These are phyloP conservation scores for Caenorhabditis wallacei DNA, from an alignment of 2,888 invertebrate species.

Conservation along the genomic window DNA sequence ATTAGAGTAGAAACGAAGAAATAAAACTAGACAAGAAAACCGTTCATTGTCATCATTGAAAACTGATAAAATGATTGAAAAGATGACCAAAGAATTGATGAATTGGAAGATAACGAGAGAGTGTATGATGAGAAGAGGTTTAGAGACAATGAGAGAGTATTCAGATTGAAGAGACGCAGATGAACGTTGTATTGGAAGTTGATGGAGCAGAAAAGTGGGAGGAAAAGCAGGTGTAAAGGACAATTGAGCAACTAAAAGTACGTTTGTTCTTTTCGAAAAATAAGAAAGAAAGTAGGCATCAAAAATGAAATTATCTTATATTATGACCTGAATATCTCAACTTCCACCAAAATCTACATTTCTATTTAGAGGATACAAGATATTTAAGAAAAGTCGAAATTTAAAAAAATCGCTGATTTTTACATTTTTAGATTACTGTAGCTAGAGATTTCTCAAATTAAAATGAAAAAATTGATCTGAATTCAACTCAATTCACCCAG, in stretches of 20 bases:
- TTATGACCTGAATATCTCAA: not conserved
- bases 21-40: too few relatives aligned
- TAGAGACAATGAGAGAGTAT: constrained; percentile 11
- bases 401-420: too few relatives aligned
- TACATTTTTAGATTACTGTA: too few relatives aligned
- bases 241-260: constrained; percentile 8
- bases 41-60: constrained; percentile 20
- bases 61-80: constrained; percentile 5
- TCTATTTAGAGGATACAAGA: too few relatives aligned
- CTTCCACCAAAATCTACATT: too few relatives aligned
- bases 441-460: too few relatives aligned
- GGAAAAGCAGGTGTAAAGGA: constrained; percentile 35
- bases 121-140: constrained; percentile 11
- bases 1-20: not conserved
- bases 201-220: constrained; percentile 37
- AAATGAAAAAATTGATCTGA: not conserved
- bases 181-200: constrained; percentile 22
- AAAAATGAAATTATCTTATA: too few relatives aligned
- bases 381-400: too few relatives aligned
- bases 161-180: constrained; percentile 30
- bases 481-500: not conserved
- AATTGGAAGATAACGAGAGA: constrained; percentile 20
- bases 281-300: too few relatives aligned
- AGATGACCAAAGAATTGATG: not conserved
- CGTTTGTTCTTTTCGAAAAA: too few relatives aligned